Evolutionary conservation across 2,797 vertebrate species (phyloP).

Genomic region (Ptychadena robeensis): DNA sequence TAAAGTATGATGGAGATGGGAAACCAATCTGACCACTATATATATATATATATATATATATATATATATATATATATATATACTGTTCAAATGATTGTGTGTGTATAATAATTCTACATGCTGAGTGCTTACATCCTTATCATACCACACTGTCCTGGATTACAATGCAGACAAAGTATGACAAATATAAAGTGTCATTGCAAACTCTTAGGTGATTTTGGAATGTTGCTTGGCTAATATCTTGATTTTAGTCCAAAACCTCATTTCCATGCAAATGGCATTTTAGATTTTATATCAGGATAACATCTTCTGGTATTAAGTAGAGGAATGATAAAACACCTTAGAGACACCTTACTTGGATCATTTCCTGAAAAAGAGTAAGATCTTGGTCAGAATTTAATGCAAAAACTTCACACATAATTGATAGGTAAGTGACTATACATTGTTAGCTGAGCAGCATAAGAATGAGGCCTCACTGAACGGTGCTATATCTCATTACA

Average conservation of each 20-base stretch:
- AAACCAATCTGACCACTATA: no score
- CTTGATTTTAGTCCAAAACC: constrained; percentile 34
- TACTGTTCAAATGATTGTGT: no score
- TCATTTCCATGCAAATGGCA: constrained; percentile 51
- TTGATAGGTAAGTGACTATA: constrained; percentile 37
- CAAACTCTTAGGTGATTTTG: constrained; percentile 5
- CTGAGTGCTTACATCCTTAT: no score
- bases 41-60: no score
- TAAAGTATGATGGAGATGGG: no score
- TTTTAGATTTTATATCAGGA: constrained; percentile 32
- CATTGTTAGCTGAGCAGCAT: constrained; percentile 36
- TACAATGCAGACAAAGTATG: constrained; percentile 1
- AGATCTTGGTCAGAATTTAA: constrained; percentile 31
- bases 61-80: no score
- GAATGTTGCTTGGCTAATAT: constrained; percentile 10
- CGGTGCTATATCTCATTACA: constrained; percentile 28
- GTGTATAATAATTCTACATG: no score
- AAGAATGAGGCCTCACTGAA: background rate
- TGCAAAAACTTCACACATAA: constrained; percentile 29
- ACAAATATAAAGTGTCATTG: constrained; percentile 25
- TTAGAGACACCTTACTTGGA: constrained; percentile 29
- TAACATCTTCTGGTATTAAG: constrained; percentile 30
- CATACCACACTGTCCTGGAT: background rate
- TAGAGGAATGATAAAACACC: constrained; percentile 43
- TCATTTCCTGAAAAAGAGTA: constrained; percentile 22